Conservation (phyloP, 1,140 invertebrate species). For the Drosophila guanche region DNA sequence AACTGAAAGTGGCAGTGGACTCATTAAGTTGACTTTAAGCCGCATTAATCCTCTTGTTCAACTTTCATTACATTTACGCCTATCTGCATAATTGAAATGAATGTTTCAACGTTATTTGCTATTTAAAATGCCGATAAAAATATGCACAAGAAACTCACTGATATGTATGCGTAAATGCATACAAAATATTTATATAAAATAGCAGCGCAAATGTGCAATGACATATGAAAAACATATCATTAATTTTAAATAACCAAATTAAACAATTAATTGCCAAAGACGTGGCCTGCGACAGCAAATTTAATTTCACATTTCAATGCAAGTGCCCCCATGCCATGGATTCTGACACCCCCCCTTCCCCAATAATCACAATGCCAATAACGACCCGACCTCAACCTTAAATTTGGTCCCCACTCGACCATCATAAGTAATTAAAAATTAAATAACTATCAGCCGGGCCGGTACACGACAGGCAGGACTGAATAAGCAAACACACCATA, state of each 20-base stretch:
- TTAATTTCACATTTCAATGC: slow-evolving; percentile 79
- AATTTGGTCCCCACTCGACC: slow-evolving; percentile 15
- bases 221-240: slow-evolving; percentile 81
- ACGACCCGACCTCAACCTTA: slow-evolving; percentile 33
- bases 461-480: too few relatives aligned
- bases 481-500: slow-evolving; percentile 4
- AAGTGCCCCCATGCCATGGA: slow-evolving; percentile 54
- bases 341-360: background rate
- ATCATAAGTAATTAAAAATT: slow-evolving; percentile 79
- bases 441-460: slow-evolving; percentile 66
- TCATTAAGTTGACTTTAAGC: slow-evolving; percentile 79
- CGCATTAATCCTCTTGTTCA: slow-evolving; percentile 75
- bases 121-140: slow-evolving; percentile 42
- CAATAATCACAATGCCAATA: slow-evolving; percentile 4
- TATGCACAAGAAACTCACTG: slow-evolving; percentile 5
- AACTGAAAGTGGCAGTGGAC: slow-evolving; percentile 26
- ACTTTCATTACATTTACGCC: slow-evolving; percentile 78
- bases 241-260: slow-evolving; percentile 81
- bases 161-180: slow-evolving; percentile 9
- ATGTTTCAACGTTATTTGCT: slow-evolving; percentile 70
- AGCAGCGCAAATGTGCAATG: slow-evolving; percentile 62
- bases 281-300: slow-evolving; percentile 58
- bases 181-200: slow-evolving; percentile 35
- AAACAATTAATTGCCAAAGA: slow-evolving; percentile 80
- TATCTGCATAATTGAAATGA: slow-evolving; percentile 81